These are phyloP conservation scores for Spheniscus mendiculus DNA, from an alignment of 2,113 vertebrate species.

Conservation along the genomic window DNA sequence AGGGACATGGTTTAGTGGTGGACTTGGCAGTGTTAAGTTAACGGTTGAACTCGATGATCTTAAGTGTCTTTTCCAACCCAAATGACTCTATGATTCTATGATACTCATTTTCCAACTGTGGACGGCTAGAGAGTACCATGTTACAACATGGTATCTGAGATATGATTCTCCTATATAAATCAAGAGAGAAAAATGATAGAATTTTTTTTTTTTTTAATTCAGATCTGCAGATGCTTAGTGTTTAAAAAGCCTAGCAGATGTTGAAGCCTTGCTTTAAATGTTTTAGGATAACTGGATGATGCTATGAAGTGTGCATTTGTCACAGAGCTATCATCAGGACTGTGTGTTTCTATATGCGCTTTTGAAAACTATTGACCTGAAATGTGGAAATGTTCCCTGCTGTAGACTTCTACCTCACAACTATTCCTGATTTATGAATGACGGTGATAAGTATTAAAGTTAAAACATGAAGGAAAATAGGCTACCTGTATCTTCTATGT, in stretches of 20 bases:
- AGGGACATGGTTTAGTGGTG: not conserved
- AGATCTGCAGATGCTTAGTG: not conserved
- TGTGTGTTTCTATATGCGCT: not conserved
- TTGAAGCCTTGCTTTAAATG: not conserved
- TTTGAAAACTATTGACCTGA: not conserved
- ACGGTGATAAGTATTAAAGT: not conserved
- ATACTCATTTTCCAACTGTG: not conserved
- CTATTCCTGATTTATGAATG: not conserved
- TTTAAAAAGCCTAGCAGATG: not conserved
- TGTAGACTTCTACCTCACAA: not conserved
- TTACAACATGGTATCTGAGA: not conserved
- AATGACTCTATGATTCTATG: not conserved
- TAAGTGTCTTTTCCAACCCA: not conserved
- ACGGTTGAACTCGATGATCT: not conserved
- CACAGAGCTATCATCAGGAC: not conserved
- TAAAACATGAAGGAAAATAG: not conserved
- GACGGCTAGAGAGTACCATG: not conserved
- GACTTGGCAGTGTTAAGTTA: not conserved
- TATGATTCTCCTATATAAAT: not conserved
- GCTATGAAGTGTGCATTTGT: not conserved
- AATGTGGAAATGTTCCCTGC: not conserved
- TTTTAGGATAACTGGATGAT: not conserved
- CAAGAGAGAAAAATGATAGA: not conserved
- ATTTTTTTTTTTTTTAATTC: not conserved
- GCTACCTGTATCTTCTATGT: not conserved